Percentiles rank a stretch among this genome's conserved stretches.
phyloP scores from a whole-genome alignment of 2,113 vertebrate species.

The Melozone crissalis region DNA sequence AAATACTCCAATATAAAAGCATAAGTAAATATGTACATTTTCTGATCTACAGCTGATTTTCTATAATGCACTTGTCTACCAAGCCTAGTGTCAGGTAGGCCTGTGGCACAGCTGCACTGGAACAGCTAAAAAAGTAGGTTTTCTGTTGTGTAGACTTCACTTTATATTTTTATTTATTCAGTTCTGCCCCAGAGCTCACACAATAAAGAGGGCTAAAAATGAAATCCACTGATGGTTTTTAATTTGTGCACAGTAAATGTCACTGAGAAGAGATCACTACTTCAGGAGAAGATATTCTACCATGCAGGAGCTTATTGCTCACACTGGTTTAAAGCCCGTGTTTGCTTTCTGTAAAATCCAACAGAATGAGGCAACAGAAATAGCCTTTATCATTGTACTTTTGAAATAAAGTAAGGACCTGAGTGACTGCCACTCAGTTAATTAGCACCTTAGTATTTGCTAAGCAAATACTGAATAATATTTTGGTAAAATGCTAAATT shows the following conservation, averaged over 20 bases:
- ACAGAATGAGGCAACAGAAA: neutral
- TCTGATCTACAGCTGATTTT: neutral
- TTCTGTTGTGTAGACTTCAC: neutral
- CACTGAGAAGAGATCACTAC: neutral
- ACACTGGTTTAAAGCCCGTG: neutral
- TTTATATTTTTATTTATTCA: conserved; percentile 5
- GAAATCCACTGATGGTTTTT: conserved; percentile 17
- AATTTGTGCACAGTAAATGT: neutral
- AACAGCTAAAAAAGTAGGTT: neutral
- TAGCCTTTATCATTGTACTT: neutral
- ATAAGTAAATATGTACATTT: neutral
- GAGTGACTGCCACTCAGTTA: neutral
- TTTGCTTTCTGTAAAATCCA: conserved; percentile 9
- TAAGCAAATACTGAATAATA: neutral
- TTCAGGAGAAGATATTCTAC: neutral
- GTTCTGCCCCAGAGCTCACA: neutral
- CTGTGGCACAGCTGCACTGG: neutral
- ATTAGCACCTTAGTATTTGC: neutral
- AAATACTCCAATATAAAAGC: neutral
- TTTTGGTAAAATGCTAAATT: neutral
- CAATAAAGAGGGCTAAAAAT: neutral
- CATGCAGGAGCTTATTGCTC: neutral
- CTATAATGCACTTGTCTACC: neutral
- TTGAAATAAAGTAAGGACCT: neutral
- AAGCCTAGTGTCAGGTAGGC: neutral